Conservation (phyloP, 2,888 invertebrate species). For the Pteria penguin region DNA sequence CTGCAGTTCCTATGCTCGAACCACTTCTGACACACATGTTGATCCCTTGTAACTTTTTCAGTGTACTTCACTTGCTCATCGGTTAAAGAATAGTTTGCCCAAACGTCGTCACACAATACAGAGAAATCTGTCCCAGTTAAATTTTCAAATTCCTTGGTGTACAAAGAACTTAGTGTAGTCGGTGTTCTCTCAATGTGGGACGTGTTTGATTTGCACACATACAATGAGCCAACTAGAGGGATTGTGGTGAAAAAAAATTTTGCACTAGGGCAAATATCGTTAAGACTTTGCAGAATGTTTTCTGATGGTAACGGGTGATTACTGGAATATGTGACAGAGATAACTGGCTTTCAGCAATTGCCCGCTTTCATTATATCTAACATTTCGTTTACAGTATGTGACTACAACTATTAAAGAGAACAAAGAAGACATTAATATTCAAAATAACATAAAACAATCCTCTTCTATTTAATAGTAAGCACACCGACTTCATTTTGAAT, state of each 20-base stretch:
- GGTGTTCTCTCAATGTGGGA: no score
- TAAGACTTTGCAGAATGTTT: conserved; percentile 1
- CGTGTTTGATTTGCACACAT: no score
- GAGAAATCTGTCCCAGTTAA: no score
- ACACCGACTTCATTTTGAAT: no score
- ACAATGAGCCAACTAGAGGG: no score
- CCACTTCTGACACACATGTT: conserved; percentile 33
- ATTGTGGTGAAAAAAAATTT: conserved; percentile 6
- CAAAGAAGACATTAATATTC: no score
- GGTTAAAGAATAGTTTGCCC: not conserved
- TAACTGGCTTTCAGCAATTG: not conserved
- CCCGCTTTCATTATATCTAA: not conserved
- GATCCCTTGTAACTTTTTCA: conserved; percentile 16
- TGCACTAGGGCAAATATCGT: not conserved
- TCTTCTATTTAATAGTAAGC: no score
- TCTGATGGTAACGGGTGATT: conserved; percentile 1
- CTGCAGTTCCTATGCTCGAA: conserved; percentile 35
- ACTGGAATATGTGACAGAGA: not conserved
- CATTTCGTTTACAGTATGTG: not conserved
- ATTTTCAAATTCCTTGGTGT: no score
- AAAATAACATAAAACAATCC: no score
- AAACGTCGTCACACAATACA: no score
- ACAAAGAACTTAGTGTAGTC: no score
- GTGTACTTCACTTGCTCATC: not conserved
- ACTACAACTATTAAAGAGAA: not conserved